A percentile compares a stretch with the other conserved stretches of the same genome.
Evolutionary conservation across 2,113 vertebrate genomes (phyloP).

Genomic region (Hydrolagus affinis): DNA sequence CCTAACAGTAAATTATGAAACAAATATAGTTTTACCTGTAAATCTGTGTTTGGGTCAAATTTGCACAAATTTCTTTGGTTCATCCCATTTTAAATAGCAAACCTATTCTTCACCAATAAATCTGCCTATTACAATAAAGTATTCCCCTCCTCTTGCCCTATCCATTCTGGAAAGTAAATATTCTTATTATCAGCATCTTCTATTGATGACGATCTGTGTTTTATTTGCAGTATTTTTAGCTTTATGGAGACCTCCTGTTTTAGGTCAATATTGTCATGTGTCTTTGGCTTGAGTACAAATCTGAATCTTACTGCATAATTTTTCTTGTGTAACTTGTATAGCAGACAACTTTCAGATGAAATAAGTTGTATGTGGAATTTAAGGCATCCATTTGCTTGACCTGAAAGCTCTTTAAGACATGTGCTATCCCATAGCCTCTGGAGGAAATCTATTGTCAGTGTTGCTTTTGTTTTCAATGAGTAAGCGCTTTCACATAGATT

Average conservation of each 20-base stretch:
- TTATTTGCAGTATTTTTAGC: neutral
- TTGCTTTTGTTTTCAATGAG: neutral
- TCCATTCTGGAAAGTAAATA: too few relatives aligned
- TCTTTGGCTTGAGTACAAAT: neutral
- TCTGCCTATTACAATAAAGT: too few relatives aligned
- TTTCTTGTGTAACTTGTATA: neutral
- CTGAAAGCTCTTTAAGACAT: neutral
- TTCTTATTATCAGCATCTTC: too few relatives aligned
- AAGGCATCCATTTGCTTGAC: neutral
- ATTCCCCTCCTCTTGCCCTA: too few relatives aligned
- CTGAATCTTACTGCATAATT: neutral
- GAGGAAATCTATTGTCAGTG: constrained; percentile 3
- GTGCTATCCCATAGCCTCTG: neutral
- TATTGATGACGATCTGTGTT: too few relatives aligned
- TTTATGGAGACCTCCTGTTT: neutral
- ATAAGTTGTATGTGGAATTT: neutral
- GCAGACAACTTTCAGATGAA: neutral
- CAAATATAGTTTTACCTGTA: too few relatives aligned
- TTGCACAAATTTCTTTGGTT: neutral
- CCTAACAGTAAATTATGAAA: too few relatives aligned
- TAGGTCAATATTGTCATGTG: neutral
- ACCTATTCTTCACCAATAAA: neutral
- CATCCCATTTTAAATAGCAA: neutral
- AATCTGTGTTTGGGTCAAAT: neutral
- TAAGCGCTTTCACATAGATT: neutral